phyloP scores from a whole-genome alignment of 2,797 vertebrate genomes.

The Chaetodon trifasciatus region DNA sequence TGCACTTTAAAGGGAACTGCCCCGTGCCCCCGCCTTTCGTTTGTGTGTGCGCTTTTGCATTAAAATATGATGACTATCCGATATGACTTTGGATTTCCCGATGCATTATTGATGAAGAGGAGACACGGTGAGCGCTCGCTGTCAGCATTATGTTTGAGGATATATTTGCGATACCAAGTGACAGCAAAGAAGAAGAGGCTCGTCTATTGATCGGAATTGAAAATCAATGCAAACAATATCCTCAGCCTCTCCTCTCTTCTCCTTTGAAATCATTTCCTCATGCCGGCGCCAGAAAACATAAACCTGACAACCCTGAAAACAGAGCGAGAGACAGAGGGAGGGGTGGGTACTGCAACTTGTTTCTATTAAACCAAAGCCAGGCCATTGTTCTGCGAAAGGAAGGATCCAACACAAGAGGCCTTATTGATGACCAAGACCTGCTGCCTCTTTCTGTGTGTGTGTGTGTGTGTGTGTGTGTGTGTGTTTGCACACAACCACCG shows the following conservation, averaged over 20 bases:
- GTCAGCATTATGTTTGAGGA: neutral
- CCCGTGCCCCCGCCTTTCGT: conserved; percentile 2
- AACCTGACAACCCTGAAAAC: conserved; percentile 34
- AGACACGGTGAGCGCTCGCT: neutral
- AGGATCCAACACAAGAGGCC: conserved; percentile 34
- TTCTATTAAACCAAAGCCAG: conserved; percentile 36
- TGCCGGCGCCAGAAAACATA: conserved; percentile 19
- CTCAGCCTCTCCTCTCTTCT: neutral
- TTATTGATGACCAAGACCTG: conserved; percentile 10
- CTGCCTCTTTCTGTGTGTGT: neutral
- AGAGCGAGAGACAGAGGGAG: conserved; percentile 11
- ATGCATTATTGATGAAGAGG: conserved; percentile 29
- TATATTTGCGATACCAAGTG: neutral
- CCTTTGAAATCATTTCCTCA: conserved; percentile 29
- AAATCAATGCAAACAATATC: conserved; percentile 29
- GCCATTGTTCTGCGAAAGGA: conserved; percentile 53
- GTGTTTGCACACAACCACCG: neutral
- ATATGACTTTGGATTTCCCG: neutral
- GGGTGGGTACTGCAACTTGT: conserved; percentile 17
- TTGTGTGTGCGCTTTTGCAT: conserved; percentile 8
- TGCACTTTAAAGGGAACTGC: conserved; percentile 63
- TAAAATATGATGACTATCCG: conserved; percentile 5
- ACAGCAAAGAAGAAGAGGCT: neutral
- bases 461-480: neutral
- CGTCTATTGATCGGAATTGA: conserved; percentile 35